Conservation (phyloP, 1,140 invertebrate species). For the Lithobius niger region DNA sequence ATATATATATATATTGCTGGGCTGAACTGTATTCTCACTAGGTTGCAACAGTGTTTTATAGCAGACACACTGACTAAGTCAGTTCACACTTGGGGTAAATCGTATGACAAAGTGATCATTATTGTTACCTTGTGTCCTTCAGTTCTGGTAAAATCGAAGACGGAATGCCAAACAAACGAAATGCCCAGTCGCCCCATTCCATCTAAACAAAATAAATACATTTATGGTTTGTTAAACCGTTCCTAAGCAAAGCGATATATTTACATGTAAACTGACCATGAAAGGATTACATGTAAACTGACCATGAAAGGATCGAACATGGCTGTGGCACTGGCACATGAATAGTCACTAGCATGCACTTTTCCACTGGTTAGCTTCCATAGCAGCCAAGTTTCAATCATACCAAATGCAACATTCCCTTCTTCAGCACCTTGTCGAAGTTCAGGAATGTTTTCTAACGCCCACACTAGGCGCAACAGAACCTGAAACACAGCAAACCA, state of each 20-base stretch:
- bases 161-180: constrained; percentile 55
- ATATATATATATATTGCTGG: too few relatives aligned
- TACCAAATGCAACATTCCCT: constrained; percentile 65
- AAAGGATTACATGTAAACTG: constrained; percentile 10
- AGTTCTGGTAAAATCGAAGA: constrained; percentile 60
- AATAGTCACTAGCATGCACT: constrained; percentile 69
- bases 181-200: constrained; percentile 58
- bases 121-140: constrained; percentile 46
- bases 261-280: background rate
- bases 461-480: constrained; percentile 61
- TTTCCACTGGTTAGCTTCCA: constrained; percentile 55
- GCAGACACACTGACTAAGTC: too few relatives aligned
- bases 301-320: constrained; percentile 81
- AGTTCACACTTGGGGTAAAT: too few relatives aligned
- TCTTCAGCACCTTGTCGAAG: constrained; percentile 44
- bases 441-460: constrained; percentile 51
- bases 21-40: too few relatives aligned
- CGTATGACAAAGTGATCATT: background rate
- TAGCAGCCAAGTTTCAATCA: constrained; percentile 84
- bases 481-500: constrained; percentile 47
- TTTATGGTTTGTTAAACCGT: background rate
- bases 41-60: too few relatives aligned
- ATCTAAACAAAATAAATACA: constrained; percentile 29
- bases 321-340: constrained; percentile 77
- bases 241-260: background rate